A percentile compares a stretch with the other conserved stretches of the same genome.
These are phyloP conservation scores for Philhelius pedissequus DNA, from an alignment of 2,888 invertebrate genomes.

Conservation along the genomic window DNA sequence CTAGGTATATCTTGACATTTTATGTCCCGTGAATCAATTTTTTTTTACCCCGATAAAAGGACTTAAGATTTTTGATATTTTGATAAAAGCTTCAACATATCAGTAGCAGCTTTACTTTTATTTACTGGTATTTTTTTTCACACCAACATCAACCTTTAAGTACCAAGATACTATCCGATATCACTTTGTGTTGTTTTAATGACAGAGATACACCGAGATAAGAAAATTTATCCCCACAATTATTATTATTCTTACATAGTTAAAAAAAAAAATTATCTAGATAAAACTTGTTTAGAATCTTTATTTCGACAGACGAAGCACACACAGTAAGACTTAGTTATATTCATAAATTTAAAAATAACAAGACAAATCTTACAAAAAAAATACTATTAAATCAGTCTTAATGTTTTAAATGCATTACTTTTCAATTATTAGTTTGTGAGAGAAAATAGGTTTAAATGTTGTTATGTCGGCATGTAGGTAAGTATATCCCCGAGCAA, in stretches of 20 bases:
- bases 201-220: not conserved
- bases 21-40: not conserved
- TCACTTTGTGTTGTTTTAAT: not conserved
- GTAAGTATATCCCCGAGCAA: not conserved
- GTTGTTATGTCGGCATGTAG: not conserved
- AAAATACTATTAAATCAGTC: conserved; percentile 16
- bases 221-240: not conserved
- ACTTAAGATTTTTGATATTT: not conserved
- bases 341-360: conserved; percentile 4
- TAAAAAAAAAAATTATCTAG: not conserved
- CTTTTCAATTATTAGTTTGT: not conserved
- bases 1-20: not conserved
- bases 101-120: not conserved
- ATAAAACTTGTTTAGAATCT: not conserved
- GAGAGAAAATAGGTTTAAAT: not conserved
- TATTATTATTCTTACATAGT: not conserved
- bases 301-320: not conserved
- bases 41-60: conserved; percentile 10
- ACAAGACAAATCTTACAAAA: not conserved
- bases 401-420: conserved; percentile 25
- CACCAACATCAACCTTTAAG: not conserved
- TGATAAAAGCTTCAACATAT: not conserved
- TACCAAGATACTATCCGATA: not conserved
- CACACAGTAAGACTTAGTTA: not conserved
- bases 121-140: not conserved